These are phyloP conservation scores for Cancer borealis DNA, from an alignment of 2,888 invertebrate species.

Conservation along the genomic window DNA sequence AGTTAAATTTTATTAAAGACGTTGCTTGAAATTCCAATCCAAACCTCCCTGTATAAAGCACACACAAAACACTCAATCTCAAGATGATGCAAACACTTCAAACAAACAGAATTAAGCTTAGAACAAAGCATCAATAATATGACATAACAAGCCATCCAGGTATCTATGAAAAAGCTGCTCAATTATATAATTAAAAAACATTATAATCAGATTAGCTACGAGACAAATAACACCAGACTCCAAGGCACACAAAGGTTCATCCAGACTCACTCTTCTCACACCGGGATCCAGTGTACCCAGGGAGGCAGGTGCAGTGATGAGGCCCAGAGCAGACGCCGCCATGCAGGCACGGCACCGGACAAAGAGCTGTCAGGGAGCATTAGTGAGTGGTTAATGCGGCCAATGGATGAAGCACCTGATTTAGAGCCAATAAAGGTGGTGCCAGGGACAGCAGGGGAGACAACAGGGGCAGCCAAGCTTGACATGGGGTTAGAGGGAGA, in stretches of 20 bases:
- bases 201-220: not conserved
- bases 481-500: not conserved
- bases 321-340: constrained; percentile 84
- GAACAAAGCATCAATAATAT: not conserved
- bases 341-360: constrained; percentile 83
- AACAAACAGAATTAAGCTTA: not conserved
- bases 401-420: not conserved
- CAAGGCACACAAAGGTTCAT: not conserved
- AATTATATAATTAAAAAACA: not conserved
- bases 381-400: constrained; percentile 46
- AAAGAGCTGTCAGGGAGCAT: constrained; percentile 81
- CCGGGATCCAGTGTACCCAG: constrained; percentile 83
- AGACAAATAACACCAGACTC: not conserved
- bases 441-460: not conserved
- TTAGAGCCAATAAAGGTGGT: not conserved
- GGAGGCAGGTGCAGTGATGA: constrained; percentile 83
- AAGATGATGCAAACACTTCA: not conserved
- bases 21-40: not conserved
- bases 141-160: not conserved
- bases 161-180: not conserved
- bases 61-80: not conserved
- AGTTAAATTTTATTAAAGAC: no score
- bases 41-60: not conserved
- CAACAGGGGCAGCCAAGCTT: constrained; percentile 35
- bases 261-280: constrained; percentile 82